These are phyloP conservation scores for Coleophora deauratella DNA, from an alignment of 2,888 invertebrate species.

Conservation along the genomic window DNA sequence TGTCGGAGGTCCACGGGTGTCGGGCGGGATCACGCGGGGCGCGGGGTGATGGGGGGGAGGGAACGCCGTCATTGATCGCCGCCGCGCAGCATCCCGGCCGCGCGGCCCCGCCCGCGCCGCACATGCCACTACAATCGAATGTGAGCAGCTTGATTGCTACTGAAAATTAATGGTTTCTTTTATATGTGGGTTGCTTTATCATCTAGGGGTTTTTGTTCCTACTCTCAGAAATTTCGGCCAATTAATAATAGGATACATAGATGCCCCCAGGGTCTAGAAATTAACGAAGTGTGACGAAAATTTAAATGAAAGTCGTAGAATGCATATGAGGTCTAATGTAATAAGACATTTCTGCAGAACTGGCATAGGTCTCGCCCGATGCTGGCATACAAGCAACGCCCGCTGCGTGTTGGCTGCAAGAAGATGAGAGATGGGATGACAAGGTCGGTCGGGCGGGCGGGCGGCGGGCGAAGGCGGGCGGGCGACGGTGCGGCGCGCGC, in stretches of 20 bases:
- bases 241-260: no score
- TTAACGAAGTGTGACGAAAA: no score
- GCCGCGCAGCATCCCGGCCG: conserved; percentile 55
- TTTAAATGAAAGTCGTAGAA: no score
- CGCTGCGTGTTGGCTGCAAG: background rate
- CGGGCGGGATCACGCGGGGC: conserved; percentile 32
- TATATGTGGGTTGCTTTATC: no score
- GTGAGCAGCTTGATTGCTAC: conserved; percentile 24
- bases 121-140: conserved; percentile 43
- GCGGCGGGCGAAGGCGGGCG: conserved; percentile 7
- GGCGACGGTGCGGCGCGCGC: conserved; percentile 14
- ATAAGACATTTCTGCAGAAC: background rate
- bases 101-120: conserved; percentile 42
- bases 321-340: no score
- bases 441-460: conserved; percentile 18
- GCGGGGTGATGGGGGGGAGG: conserved; percentile 25
- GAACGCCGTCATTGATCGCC: conserved; percentile 66
- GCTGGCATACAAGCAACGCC: background rate
- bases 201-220: no score
- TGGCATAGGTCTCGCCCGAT: background rate
- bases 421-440: conserved; percentile 3
- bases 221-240: no score
- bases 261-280: no score
- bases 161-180: no score
- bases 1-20: conserved; percentile 47